These are phyloP conservation scores for Papilio machaon DNA, from an alignment of 1,140 invertebrate genomes.

Conservation along the genomic window DNA sequence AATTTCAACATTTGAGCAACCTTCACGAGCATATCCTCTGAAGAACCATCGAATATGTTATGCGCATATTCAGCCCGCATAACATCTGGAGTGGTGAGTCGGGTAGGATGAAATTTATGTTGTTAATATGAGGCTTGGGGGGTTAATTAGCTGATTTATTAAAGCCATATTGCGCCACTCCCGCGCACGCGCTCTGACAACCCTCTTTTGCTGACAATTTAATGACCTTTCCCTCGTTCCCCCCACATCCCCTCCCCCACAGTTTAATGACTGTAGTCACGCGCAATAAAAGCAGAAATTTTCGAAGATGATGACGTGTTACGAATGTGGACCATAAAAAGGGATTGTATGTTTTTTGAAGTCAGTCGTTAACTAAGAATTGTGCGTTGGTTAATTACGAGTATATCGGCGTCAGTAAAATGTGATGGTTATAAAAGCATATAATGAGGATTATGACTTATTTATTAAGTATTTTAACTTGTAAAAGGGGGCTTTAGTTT, in stretches of 20 bases:
- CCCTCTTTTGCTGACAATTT: conserved; percentile 65
- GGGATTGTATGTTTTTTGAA: conserved; percentile 27
- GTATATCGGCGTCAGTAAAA: not conserved
- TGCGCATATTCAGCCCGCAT: conserved; percentile 68
- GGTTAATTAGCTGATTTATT: conserved; percentile 78
- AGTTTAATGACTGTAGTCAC: conserved; percentile 27
- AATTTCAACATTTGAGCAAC: conserved; percentile 19
- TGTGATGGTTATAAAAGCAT: not conserved
- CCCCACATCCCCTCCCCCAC: not conserved
- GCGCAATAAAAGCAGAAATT: conserved; percentile 50
- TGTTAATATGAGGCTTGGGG: conserved; percentile 71
- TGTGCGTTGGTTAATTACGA: conserved; percentile 23
- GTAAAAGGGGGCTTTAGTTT: not conserved
- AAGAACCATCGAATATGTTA: conserved; percentile 59
- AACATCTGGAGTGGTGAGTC: conserved; percentile 63
- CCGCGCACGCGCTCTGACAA: conserved; percentile 58
- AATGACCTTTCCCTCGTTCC: conserved; percentile 52
- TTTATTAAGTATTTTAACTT: no score
- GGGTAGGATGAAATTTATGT: conserved; percentile 73
- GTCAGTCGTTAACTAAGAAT: conserved; percentile 8
- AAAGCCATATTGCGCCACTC: conserved; percentile 58
- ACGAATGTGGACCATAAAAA: conserved; percentile 41
- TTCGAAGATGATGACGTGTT: conserved; percentile 41
- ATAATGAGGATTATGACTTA: not conserved
- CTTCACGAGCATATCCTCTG: conserved; percentile 41